Evolutionary conservation across 1,140 invertebrate genomes (phyloP), one percentile per base, ranked within the genome.

Genomic region (Ctenoplectra terminalis): DNA sequence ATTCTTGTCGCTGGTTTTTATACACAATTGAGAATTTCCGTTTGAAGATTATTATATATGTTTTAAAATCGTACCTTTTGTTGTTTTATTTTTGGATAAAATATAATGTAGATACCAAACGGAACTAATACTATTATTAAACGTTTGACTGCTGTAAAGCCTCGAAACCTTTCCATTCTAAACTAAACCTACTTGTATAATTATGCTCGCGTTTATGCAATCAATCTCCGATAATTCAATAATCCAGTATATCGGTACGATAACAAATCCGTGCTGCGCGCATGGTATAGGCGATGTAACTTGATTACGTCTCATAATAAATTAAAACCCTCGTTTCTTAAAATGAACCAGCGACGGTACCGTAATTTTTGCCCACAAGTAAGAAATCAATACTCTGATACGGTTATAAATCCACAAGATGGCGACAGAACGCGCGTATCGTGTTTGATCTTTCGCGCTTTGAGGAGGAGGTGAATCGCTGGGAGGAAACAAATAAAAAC

Each of bases 341-440:
- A 13, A 71, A 78, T 50, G 40, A 70, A 37, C 17, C 15, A 26
- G 43, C 52, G 23, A 60, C 50, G 66, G 17, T 54, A n/a, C 43
- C 67, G 67, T 79, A 79, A 79, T 79, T 79, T 79, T 79, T 72
- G 76, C 17, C 46, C 76, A 61, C 67, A 69, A 60, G 34, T 67
- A 63, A 81, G 71, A 69, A 61, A 84, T 84, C 82, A 84, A 84
- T 84, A 84, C 56, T 58, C 29, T 76, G 72, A 46, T 84, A 70
- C 78, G 40, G 66, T 75, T 71, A 43, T 76, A 76, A 64, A 75
- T 50, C 79, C 78, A 74, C 48, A 43, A 84, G 82, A 73, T 82
- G 82, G 72, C 79, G 78, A 73, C 58, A 58, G 78, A n/a, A 79
- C 58, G 46, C 56, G 34, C 11, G 58, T 79, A 79, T 73, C 56